phyloP scores from a whole-genome alignment of 1,140 invertebrate species.

The Hylaeus volcanicus region DNA sequence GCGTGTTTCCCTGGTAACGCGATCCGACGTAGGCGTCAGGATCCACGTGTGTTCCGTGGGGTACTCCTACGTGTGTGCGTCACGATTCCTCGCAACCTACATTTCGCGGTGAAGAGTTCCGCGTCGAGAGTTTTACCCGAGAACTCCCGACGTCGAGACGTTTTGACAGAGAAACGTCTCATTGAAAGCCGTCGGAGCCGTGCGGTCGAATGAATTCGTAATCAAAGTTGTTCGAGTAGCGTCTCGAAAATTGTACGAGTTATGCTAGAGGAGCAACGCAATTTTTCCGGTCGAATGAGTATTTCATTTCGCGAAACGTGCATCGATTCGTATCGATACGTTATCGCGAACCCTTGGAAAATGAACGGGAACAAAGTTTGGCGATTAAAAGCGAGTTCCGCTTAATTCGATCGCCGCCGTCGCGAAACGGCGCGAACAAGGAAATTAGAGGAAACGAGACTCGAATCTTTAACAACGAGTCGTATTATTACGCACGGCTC shows the following conservation, averaged over 20 bases:
- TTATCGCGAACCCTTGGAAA: no score
- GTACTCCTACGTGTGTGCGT: no score
- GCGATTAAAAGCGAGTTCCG: neutral
- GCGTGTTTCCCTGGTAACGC: conserved; percentile 26
- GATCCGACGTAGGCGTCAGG: conserved; percentile 1
- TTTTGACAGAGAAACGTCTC: neutral
- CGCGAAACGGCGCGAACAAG: neutral
- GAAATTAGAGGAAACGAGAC: neutral
- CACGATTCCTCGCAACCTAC: neutral
- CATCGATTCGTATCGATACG: neutral
- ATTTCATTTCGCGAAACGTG: neutral
- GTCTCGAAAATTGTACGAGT: no score
- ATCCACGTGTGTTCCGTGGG: neutral
- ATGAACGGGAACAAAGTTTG: neutral
- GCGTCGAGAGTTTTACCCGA: neutral
- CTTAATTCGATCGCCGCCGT: neutral
- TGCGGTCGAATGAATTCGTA: neutral
- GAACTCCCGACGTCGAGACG: neutral
- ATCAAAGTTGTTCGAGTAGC: neutral
- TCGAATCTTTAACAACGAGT: conserved; percentile 19
- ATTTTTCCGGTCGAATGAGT: no score
- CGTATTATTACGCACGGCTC: neutral
- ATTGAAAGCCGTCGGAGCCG: neutral
- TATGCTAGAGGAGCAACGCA: no score
- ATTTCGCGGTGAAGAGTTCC: neutral